phyloP scores from a whole-genome alignment of 2,888 invertebrate species.

The Toxonevra muliebris region DNA sequence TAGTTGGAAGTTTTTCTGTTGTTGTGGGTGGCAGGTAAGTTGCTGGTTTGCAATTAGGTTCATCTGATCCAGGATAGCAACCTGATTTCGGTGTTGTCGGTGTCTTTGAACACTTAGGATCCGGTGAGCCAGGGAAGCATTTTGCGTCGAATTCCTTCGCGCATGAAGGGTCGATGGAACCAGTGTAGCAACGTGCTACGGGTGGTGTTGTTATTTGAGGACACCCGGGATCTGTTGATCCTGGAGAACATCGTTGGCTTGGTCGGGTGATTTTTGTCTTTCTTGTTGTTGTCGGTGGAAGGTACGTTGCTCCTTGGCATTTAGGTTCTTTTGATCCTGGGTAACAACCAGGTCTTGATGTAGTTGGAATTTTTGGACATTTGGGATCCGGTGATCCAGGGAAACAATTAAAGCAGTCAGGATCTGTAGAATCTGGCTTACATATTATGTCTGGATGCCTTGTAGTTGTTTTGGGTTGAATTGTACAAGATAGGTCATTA shows the following conservation, averaged over 20 bases:
- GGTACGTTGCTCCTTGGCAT: conserved; percentile 23
- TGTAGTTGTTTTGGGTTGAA: too few relatives aligned
- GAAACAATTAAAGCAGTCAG: conserved; percentile 53
- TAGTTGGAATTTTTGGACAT: conserved; percentile 50
- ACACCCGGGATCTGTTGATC: conserved; percentile 47
- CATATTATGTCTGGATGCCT: too few relatives aligned
- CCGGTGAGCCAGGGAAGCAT: conserved; percentile 54
- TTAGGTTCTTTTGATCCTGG: conserved; percentile 52
- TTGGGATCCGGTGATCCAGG: conserved; percentile 40
- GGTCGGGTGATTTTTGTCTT: conserved; percentile 19
- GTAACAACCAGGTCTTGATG: conserved; percentile 47
- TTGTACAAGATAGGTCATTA: too few relatives aligned
- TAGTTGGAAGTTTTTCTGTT: conserved; percentile 33
- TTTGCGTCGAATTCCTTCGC: too few relatives aligned
- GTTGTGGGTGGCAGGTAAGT: conserved; percentile 28
- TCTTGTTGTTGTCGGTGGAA: conserved; percentile 1
- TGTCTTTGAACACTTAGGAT: conserved; percentile 47
- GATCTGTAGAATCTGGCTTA: too few relatives aligned
- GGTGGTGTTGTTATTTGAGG: conserved; percentile 35
- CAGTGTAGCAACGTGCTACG: conserved; percentile 53
- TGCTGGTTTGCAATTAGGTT: conserved; percentile 34
- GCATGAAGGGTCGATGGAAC: conserved; percentile 58
- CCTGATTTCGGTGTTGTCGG: conserved; percentile 42
- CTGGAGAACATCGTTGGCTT: conserved; percentile 48
- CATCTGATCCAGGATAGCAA: conserved; percentile 58